These are phyloP conservation scores for Echinarachnius parma DNA, from an alignment of 53 echinoderm and acorn worm species.

Conservation along the genomic window DNA sequence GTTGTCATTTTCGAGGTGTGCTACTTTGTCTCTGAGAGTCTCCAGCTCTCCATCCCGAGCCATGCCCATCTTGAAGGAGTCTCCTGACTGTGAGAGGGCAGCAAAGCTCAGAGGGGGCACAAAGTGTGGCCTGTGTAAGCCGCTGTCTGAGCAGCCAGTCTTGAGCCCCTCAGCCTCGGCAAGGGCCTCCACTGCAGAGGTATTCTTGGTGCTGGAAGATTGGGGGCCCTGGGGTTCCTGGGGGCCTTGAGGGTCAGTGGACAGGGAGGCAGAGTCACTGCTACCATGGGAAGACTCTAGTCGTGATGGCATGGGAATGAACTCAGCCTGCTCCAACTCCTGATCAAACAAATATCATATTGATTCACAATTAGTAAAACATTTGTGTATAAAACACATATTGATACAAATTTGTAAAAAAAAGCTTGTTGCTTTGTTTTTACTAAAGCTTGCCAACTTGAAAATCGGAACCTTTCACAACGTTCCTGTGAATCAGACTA, in stretches of 20 bases:
- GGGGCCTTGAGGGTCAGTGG: constrained; percentile 1
- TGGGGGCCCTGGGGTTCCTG: constrained; percentile 1
- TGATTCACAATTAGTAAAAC: neutral
- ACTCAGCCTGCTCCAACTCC: constrained; percentile 90
- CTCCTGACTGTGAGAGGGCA: constrained; percentile 70
- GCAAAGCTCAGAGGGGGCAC: constrained; percentile 87
- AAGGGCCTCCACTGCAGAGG: neutral
- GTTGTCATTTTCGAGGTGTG: constrained; percentile 77
- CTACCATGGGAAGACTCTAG: constrained; percentile 30
- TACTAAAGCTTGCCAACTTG: no score
- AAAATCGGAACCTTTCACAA: no score
- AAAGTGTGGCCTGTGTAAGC: constrained; percentile 48
- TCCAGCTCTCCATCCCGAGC: constrained; percentile 63
- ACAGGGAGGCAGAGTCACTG: neutral
- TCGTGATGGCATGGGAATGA: constrained; percentile 62
- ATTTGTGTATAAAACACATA: neutral
- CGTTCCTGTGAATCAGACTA: no score
- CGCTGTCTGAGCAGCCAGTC: constrained; percentile 18
- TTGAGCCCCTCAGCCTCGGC: neutral
- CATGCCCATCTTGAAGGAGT: constrained; percentile 68
- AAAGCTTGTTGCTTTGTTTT: no score
- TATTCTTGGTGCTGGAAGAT: constrained; percentile 29
- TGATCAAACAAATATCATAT: constrained; percentile 17
- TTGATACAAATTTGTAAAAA: neutral
- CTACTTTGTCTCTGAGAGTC: constrained; percentile 54